A percentile compares a stretch with the other conserved stretches of the same genome.
Conservation (phyloP, 2,888 invertebrate genomes). For the Cantharis flavilabris region DNA sequence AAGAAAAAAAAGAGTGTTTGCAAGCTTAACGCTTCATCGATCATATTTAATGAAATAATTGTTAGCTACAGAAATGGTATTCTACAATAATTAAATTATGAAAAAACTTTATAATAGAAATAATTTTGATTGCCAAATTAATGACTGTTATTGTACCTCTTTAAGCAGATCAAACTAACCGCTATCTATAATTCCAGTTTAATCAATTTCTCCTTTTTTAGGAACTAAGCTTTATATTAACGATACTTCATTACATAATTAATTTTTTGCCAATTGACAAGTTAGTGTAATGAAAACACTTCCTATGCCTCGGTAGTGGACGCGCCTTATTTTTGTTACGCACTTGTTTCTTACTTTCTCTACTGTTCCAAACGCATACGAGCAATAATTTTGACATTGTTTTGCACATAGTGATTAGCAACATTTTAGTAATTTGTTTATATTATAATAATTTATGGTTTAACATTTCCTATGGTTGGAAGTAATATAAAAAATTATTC, state of each 20-base stretch:
- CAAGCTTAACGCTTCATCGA: neutral
- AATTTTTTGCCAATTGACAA: constrained; percentile 1
- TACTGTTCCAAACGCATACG: neutral
- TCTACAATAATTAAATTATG: neutral
- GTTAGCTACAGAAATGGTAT: neutral
- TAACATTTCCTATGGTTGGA: neutral
- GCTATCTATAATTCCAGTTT: constrained; percentile 1
- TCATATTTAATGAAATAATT: neutral
- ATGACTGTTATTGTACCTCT: neutral
- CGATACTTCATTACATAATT: constrained; percentile 3
- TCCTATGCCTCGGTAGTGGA: neutral
- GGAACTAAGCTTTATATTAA: constrained; percentile 3
- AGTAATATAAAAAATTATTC: neutral
- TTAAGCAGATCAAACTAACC: neutral
- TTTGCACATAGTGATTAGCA: neutral
- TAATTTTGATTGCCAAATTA: neutral
- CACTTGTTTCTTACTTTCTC: neutral
- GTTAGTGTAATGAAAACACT: constrained; percentile 3
- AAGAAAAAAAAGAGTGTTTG: neutral
- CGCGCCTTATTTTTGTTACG: constrained; percentile 2
- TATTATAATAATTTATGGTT: neutral
- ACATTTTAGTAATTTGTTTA: neutral
- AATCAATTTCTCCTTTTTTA: constrained; percentile 3
- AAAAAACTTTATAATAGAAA: neutral
- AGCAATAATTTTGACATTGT: neutral